These are phyloP conservation scores for Macrosteles quadrilineatus DNA, from an alignment of 1,140 invertebrate genomes.

Conservation along the genomic window DNA sequence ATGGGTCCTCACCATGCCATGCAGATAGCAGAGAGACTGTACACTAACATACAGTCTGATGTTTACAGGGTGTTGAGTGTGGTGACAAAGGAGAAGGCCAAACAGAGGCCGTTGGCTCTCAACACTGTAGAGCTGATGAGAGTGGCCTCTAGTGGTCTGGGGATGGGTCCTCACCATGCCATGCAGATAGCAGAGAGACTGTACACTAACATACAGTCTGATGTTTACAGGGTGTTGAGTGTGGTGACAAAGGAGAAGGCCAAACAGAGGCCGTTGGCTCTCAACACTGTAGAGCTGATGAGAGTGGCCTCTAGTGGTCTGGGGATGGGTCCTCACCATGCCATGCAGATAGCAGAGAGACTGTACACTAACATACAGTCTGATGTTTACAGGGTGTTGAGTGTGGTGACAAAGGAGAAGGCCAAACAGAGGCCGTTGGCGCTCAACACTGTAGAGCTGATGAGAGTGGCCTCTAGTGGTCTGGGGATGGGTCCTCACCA, in stretches of 20 bases:
- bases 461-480: constrained; percentile 88
- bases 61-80: constrained; percentile 66
- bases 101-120: constrained; percentile 83
- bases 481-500: constrained; percentile 94
- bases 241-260: constrained; percentile 60
- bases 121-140: constrained; percentile 98
- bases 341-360: constrained; percentile 93
- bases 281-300: constrained; percentile 98
- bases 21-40: constrained; percentile 90
- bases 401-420: constrained; percentile 60
- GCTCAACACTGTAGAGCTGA: constrained; percentile 96
- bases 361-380: no score
- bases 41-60: no score
- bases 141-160: constrained; percentile 86
- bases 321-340: constrained; percentile 93
- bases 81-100: constrained; percentile 65
- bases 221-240: constrained; percentile 68
- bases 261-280: constrained; percentile 82
- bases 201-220: no score
- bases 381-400: constrained; percentile 70
- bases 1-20: constrained; percentile 97
- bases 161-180: constrained; percentile 93
- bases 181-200: constrained; percentile 94
- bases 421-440: constrained; percentile 83
- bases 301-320: constrained; percentile 87